Conservation (phyloP, 2,797 vertebrate species). For the Typhlichthys eigenmanni region DNA sequence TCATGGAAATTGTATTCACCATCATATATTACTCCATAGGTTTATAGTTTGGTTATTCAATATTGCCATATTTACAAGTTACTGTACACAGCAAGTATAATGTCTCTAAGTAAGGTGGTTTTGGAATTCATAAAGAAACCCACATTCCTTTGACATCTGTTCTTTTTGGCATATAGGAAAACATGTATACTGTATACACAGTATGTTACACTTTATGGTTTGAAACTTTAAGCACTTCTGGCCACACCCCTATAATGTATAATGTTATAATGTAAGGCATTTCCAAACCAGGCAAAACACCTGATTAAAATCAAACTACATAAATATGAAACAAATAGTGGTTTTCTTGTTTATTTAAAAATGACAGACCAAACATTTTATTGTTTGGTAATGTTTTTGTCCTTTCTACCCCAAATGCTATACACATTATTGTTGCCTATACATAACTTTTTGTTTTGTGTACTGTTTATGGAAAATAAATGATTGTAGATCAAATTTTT, state of each 20-base stretch:
- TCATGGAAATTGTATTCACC: slow-evolving; percentile 49
- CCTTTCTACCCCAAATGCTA: slow-evolving; percentile 60
- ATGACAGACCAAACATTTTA: slow-evolving; percentile 25
- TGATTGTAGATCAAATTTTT: slow-evolving; percentile 78
- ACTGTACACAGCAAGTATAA: slow-evolving; percentile 9
- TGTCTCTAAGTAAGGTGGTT: slow-evolving; percentile 77
- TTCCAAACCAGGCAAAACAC: too few species aligned
- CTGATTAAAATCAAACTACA: too few species aligned
- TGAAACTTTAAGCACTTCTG: slow-evolving; percentile 36
- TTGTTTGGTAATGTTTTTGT: slow-evolving; percentile 56
- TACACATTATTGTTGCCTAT: slow-evolving; percentile 71
- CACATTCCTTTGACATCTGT: slow-evolving; percentile 43
- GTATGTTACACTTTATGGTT: too few species aligned
- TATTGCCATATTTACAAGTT: too few species aligned
- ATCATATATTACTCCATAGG: slow-evolving; percentile 52
- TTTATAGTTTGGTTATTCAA: slow-evolving; percentile 27
- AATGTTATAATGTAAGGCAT: too few species aligned
- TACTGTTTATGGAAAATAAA: slow-evolving; percentile 85
- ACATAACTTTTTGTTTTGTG: slow-evolving; percentile 81
- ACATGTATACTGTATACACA: too few species aligned
- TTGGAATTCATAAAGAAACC: slow-evolving; percentile 74
- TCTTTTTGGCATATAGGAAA: slow-evolving; percentile 52
- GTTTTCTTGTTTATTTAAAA: too few species aligned
- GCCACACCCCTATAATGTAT: background rate
- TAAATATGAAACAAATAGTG: too few species aligned